Conservation (phyloP, 2,113 vertebrate species). For the Noturus placidus region DNA sequence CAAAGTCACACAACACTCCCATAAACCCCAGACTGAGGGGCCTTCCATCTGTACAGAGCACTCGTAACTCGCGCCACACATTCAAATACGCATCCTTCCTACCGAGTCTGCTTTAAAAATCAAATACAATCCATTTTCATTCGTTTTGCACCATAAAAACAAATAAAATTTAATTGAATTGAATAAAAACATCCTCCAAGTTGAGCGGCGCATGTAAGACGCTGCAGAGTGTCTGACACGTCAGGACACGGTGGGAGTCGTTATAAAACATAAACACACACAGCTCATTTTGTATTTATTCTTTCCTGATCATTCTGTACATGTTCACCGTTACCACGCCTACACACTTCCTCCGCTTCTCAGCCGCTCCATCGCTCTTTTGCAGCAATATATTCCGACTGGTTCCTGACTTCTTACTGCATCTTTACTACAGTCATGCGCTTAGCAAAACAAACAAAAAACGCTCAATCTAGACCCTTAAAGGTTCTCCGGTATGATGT, state of each 20-base stretch:
- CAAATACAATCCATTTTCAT: background rate
- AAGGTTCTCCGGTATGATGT: background rate
- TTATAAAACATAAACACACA: too few relatives aligned
- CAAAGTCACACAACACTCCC: slow-evolving; percentile 18
- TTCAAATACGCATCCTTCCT: background rate
- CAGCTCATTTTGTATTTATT: background rate
- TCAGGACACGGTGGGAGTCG: background rate
- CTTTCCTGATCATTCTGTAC: background rate
- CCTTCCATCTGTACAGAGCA: slow-evolving; percentile 34
- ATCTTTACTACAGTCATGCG: background rate
- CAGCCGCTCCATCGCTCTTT: background rate
- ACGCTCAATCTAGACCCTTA: background rate
- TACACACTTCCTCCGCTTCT: background rate
- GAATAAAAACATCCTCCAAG: background rate
- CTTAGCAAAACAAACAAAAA: too few relatives aligned
- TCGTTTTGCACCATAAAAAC: background rate
- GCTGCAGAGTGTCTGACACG: background rate
- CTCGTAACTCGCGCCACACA: slow-evolving; percentile 11
- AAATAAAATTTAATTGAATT: too few relatives aligned
- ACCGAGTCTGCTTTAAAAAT: background rate
- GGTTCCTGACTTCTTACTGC: background rate
- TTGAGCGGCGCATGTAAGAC: background rate
- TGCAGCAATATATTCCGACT: background rate
- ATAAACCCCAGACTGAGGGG: slow-evolving; percentile 35
- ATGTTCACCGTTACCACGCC: background rate